These are phyloP conservation scores for Maconellicoccus hirsutus DNA, from an alignment of 1,140 invertebrate genomes.

Conservation along the genomic window DNA sequence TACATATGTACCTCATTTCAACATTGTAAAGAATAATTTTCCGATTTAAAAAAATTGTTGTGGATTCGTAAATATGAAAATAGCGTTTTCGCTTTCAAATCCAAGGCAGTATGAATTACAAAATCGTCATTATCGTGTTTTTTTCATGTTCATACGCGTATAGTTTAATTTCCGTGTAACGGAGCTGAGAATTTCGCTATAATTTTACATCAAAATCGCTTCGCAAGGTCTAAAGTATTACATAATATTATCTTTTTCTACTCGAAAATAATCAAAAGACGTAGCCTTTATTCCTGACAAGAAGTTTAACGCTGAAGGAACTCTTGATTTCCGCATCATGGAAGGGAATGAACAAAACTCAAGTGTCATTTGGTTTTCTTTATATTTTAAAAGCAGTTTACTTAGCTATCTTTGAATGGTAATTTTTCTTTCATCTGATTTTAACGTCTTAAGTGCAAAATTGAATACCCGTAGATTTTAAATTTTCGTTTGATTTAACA, in stretches of 20 bases:
- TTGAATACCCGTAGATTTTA: neutral
- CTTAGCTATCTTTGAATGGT: neutral
- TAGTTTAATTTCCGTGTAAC: too few relatives aligned
- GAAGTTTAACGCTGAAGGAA: neutral
- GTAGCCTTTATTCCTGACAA: neutral
- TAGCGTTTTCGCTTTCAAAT: too few relatives aligned
- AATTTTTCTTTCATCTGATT: neutral
- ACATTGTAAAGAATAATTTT: too few relatives aligned
- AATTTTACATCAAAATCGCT: too few relatives aligned
- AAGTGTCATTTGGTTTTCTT: neutral
- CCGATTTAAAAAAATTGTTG: too few relatives aligned
- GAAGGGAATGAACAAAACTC: neutral
- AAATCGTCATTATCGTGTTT: too few relatives aligned
- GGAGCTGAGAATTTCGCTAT: too few relatives aligned
- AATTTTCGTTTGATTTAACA: neutral
- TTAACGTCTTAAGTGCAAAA: neutral
- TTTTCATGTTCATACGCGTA: too few relatives aligned
- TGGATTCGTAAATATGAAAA: too few relatives aligned
- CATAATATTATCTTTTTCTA: neutral
- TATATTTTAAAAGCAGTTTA: constrained; percentile 10
- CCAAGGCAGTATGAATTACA: too few relatives aligned
- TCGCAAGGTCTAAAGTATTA: too few relatives aligned
- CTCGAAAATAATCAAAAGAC: neutral
- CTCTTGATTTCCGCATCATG: neutral
- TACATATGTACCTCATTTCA: too few relatives aligned